Base-by-base conservation (phyloP, 2,797 vertebrate genomes). In the Psittacula derbiana region DNA sequence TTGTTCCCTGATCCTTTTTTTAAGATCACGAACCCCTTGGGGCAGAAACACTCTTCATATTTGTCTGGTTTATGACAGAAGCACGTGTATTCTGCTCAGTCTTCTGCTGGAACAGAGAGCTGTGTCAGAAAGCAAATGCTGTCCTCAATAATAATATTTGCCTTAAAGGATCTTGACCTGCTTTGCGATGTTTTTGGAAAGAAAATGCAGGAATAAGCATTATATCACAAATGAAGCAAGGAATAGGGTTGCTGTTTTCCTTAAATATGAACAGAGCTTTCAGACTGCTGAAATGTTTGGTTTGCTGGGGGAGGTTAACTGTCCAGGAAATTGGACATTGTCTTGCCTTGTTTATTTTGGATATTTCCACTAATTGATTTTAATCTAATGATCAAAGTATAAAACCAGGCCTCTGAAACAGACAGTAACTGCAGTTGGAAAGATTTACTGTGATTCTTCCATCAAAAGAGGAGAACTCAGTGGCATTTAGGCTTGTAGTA, bases 341-440 rank as follows among this genome's bases (percentile, higher is more conserved):
- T 86, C 75, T 89, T 72, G 53, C 52, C 49, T 65, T 91, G 36
- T 78, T 94, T 93, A 47, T 85, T 94, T 96, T 95, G 79, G 66
- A 57, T 72, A 50, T 92, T 93, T 92, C 50, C 28, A 43, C 80
- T 92, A 91, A 75, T 55, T 88, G 44, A 78, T 76, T 90, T 60
- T 65, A 86, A 78, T 79, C 69, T 90, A 76, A 85, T 93, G 86
- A 67, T 86, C 57, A 73, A 64, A 67, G 41, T 72, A 38, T 25
- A 25, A 75, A 84, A 47, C 30, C 57, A 80, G 64, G 23, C 20
- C 43, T 74, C 60, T 64, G 65, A 83, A 94, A 61, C 14, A 58
- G 69, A 12, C 46, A 73, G 36, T 85, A 58, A 69, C 46, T 79
- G 27, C 50, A 70, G 7, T 6, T 82, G 71, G 33, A 69, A 81